Evolutionary conservation across 2,113 vertebrate species (phyloP), one percentile per base, ranked within the genome.

Genomic region (Eleginops maclovinus): DNA sequence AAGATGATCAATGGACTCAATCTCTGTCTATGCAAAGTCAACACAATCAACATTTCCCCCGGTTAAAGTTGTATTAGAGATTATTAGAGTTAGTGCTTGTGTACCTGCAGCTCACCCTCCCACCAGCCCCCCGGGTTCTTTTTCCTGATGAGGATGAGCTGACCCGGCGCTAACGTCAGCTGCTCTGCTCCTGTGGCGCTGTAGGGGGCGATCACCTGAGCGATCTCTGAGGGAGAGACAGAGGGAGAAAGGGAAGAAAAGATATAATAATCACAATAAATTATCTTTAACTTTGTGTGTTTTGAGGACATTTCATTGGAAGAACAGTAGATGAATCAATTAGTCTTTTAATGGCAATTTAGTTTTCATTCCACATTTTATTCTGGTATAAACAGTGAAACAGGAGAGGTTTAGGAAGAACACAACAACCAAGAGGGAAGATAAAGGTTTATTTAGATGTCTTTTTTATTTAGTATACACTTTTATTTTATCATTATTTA

Each of bases 61-160:
- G n/a, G n/a, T n/a, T n/a, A n/a, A n/a, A n/a, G n/a, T n/a, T 36
- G 1, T 36, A 36, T 47, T 1, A 51, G 31, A 7, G 13, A 12
- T 10, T 44, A 9, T 41, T 14, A 10, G 21, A 12, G 21, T 41
- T 56, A 46, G 40, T 63, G 28, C 12, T 55, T 14, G 91, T 87
- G 84, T 82, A 99, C 98, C 94, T 99, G 98, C 26, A 99, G 95
- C 63, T 99, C 98, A 80, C 98, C 98, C 93, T 99, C 98, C 98
- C 98, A 99, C 98, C 98, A 99, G 86, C 98, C 98, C n/a, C 97
- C 97, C 1, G 97, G 97, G 86, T 98, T 99, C 93, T 99, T 99
- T 86, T 99, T 99, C 49, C 98, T 95, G 88, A 99, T 98, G 89
- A 99, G 94, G 87, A 99, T 99, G 79, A 99, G 92, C 88, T 99